Evolutionary conservation across 2,113 vertebrate species (phyloP).

Genomic region (Heteronetta atricapilla): DNA sequence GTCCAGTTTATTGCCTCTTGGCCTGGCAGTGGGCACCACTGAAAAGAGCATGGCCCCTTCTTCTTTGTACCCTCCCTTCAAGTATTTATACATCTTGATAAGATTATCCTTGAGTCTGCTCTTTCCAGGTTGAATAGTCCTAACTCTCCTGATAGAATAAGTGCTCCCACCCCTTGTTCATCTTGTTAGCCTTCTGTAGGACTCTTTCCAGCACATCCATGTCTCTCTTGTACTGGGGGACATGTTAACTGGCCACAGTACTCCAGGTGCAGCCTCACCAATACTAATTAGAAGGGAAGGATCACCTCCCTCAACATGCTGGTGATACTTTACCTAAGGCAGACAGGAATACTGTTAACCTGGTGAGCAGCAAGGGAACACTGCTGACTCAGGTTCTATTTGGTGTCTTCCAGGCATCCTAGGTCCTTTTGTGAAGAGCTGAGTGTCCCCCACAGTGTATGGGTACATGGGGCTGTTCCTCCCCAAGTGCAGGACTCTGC

Average conservation of each 20-base stretch:
- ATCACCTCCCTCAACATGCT: not conserved
- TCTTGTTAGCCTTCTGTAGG: not conserved
- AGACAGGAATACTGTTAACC: not conserved
- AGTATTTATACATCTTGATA: not conserved
- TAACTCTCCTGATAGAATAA: not conserved
- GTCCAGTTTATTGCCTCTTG: not conserved
- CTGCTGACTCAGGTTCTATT: not conserved
- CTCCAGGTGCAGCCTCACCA: not conserved
- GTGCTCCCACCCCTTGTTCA: not conserved
- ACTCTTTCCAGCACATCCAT: not conserved
- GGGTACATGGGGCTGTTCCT: not conserved
- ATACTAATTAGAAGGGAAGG: not conserved
- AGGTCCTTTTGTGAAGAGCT: not conserved
- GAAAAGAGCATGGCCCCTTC: not conserved
- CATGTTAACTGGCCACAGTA: not conserved
- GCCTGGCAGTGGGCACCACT: not conserved
- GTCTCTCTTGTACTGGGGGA: not conserved
- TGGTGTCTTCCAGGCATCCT: not conserved
- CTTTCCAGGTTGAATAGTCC: not conserved
- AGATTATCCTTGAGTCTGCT: not conserved
- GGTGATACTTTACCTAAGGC: not conserved
- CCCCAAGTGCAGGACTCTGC: not conserved
- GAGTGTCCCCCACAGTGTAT: not conserved
- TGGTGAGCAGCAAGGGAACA: not conserved
- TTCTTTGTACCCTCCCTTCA: not conserved